These are phyloP conservation scores for Anolis sagrei DNA, from an alignment of 2,113 vertebrate species.

Conservation along the genomic window DNA sequence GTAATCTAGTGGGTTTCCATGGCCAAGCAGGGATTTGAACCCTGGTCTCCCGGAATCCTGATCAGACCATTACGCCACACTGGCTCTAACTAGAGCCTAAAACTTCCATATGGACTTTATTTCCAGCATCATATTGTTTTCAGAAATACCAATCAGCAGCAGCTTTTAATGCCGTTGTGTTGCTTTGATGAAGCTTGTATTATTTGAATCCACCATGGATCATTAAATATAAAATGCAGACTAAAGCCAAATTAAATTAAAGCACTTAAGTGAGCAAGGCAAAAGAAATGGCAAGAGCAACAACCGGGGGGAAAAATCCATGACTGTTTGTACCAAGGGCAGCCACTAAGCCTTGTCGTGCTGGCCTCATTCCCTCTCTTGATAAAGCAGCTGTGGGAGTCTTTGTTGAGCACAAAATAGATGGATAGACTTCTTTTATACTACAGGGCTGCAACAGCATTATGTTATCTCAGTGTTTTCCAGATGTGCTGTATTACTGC, in stretches of 20 bases:
- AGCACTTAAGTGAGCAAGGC: background rate
- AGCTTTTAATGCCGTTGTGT: background rate
- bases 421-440: background rate
- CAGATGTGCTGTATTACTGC: background rate
- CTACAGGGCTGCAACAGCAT: background rate
- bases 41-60: too few relatives aligned
- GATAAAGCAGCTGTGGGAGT: background rate
- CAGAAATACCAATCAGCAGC: background rate
- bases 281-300: background rate
- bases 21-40: too few relatives aligned
- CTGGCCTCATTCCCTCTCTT: constrained; percentile 20
- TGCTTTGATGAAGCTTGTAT: background rate
- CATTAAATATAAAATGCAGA: background rate
- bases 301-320: constrained; percentile 11
- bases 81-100: too few relatives aligned
- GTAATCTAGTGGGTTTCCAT: too few relatives aligned
- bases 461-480: background rate
- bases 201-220: background rate
- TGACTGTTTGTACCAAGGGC: constrained; percentile 1
- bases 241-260: background rate
- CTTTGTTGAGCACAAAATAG: background rate
- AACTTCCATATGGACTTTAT: background rate
- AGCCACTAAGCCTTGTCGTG: background rate
- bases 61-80: too few relatives aligned
- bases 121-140: background rate